Evolutionary conservation across 2,797 vertebrate genomes (phyloP).

Genomic region (Pangasius macronema): DNA sequence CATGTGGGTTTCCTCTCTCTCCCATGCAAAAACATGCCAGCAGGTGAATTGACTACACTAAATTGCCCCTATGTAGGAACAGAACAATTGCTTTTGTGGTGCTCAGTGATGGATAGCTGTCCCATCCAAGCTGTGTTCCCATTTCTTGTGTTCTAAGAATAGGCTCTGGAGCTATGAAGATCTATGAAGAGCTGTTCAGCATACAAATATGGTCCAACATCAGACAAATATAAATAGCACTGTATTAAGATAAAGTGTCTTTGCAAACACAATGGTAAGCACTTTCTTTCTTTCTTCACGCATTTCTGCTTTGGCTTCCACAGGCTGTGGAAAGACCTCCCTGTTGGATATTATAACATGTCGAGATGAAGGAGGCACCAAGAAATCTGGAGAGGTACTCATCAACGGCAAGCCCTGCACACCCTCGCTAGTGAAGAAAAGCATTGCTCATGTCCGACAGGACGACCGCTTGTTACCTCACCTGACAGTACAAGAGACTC

Average conservation of each 20-base stretch:
- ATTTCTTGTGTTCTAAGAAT: neutral
- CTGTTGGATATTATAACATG: constrained; percentile 92
- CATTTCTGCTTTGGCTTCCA: neutral
- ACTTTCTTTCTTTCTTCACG: neutral
- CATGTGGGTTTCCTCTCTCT: neutral
- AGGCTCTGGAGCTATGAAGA: too few species aligned
- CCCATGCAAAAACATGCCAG: neutral
- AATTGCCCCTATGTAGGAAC: neutral
- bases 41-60: neutral
- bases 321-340: constrained; percentile 90
- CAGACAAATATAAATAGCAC: neutral
- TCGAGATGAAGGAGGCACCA: constrained; percentile 81
- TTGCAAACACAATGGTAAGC: neutral
- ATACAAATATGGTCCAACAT: neutral
- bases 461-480: constrained; percentile 92
- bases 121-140: neutral
- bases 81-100: neutral
- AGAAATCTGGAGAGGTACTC: constrained; percentile 81
- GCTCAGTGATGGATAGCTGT: neutral
- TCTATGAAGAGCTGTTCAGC: neutral
- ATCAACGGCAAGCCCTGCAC: constrained; percentile 86
- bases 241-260: neutral
- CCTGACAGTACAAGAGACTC: constrained; percentile 90
- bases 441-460: constrained; percentile 88
- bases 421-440: constrained; percentile 85